Evolutionary conservation across 2,113 vertebrate species (phyloP).

Genomic region (Herpetotheres cachinnans): DNA sequence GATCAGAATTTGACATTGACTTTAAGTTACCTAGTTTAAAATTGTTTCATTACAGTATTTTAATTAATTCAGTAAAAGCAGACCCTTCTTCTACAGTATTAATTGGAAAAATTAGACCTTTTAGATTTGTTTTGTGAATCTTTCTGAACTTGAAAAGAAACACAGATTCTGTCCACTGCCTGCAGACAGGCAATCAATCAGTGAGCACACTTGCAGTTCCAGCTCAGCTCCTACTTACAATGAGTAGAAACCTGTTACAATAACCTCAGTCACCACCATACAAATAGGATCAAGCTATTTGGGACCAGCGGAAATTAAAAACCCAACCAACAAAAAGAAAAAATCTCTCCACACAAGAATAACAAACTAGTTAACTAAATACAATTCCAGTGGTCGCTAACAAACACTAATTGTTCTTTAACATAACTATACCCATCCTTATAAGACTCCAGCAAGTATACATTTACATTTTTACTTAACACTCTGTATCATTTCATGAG

Average conservation of each 20-base stretch:
- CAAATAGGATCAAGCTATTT: slow-evolving; percentile 54
- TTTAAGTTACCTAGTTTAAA: not conserved
- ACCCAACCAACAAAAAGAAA: not conserved
- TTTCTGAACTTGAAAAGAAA: slow-evolving; percentile 73
- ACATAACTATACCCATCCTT: not conserved
- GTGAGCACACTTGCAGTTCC: slow-evolving; percentile 74
- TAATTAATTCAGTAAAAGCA: not conserved
- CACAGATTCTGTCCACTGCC: slow-evolving; percentile 68
- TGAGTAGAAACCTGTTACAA: slow-evolving; percentile 70
- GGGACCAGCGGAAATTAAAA: slow-evolving; percentile 16
- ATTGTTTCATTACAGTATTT: not conserved
- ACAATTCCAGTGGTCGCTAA: not conserved
- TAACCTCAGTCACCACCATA: slow-evolving; percentile 70
- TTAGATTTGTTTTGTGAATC: slow-evolving; percentile 71
- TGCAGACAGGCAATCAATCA: slow-evolving; percentile 78
- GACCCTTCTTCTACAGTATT: slow-evolving; percentile 12
- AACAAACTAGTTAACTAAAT: not conserved
- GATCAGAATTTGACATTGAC: not conserved
- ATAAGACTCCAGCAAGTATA: not conserved
- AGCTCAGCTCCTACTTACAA: slow-evolving; percentile 70
- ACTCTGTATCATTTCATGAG: not conserved
- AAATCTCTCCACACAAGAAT: not conserved
- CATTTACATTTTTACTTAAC: not conserved
- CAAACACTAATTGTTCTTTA: not conserved
- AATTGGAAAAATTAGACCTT: slow-evolving; percentile 69